Evolutionary conservation across 1,140 invertebrate genomes (phyloP).

Genomic region (Campodea augens): DNA sequence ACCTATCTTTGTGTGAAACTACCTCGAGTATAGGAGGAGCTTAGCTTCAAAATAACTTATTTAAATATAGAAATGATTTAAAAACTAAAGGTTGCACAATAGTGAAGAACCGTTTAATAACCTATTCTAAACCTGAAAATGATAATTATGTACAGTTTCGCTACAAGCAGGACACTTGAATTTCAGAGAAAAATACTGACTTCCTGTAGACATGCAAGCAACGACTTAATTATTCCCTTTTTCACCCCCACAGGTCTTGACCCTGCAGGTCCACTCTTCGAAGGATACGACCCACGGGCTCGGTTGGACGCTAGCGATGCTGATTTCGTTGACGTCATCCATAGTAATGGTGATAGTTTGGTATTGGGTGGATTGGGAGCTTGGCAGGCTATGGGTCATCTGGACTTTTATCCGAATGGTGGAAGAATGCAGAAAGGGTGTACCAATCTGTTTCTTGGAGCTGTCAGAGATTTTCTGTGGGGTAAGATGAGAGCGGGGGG

Average conservation of each 20-base stretch:
- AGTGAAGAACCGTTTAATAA: too few relatives aligned
- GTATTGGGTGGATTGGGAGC: conserved; percentile 65
- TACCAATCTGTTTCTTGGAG: conserved; percentile 70
- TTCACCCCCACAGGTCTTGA: conserved; percentile 45
- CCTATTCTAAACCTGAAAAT: too few relatives aligned
- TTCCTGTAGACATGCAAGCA: conserved; percentile 39
- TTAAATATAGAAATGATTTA: too few relatives aligned
- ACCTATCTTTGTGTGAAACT: too few relatives aligned
- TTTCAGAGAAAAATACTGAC: too few relatives aligned
- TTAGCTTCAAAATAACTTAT: too few relatives aligned
- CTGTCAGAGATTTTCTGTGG: conserved; percentile 75
- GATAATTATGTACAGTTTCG: too few relatives aligned
- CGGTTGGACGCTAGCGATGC: conserved; percentile 68
- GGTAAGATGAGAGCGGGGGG: conserved; percentile 37
- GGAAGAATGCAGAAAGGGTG: conserved; percentile 78
- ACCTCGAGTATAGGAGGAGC: too few relatives aligned
- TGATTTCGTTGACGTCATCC: conserved; percentile 83
- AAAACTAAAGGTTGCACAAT: too few relatives aligned
- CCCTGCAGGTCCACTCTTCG: conserved; percentile 75
- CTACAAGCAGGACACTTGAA: too few relatives aligned
- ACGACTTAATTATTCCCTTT: background rate
- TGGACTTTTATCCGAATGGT: conserved; percentile 83
- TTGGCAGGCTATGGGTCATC: conserved; percentile 70
- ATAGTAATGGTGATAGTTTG: conserved; percentile 77
- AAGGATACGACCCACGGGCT: conserved; percentile 59